Evolutionary conservation across 92 coral and sea anemone species (phyloP), one percentile per base, ranked within the genome.

Genomic region (Montipora capitata): DNA sequence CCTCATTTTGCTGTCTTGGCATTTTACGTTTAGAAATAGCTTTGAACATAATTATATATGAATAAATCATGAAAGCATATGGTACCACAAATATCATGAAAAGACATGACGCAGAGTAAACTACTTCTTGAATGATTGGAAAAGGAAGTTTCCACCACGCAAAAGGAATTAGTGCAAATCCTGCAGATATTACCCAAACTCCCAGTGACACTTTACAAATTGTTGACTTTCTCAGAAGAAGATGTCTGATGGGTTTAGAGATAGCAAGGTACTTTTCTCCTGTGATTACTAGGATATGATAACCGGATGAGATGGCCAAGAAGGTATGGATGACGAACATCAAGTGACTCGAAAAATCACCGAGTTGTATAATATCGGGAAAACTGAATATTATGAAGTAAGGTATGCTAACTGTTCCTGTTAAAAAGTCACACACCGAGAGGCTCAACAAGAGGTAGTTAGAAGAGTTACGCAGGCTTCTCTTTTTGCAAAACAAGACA

Each of bases 241-340:
- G 93, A 51, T 95, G 98, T 62, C 87, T 82, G 0, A 95, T 79
- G 9, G 98, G 98, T 41, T 83, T 85, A 4, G 84, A 69, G 38
- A 95, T 93, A 3, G 98, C 98, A 38, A 95, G 69, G 83, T 93
- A 90, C 79, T 90, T 92, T 70, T 95, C 98, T 13, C 79, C 90
- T 6, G 96, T 95, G 40, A 94, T 91, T 15, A 74, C 72, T 1
- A 94, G 87, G 4, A 95, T 95, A 59, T 95, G 98, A 62, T 79
- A 95, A 16, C 89, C 91, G 8, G 94, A 85, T 3, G 93, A 85
- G 40, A 91, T 70, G 1, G 98, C 94, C 49, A 87, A 75, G 10
- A 93, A 78, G 68, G 82, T 92, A 27, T 61, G 81, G 2, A 88
- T 9, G 6, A 74, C 64, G 56, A 58, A 59, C 56, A 88, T 1